Conservation (phyloP, 2,797 vertebrate genomes). For the Arnoldichthys spilopterus region DNA sequence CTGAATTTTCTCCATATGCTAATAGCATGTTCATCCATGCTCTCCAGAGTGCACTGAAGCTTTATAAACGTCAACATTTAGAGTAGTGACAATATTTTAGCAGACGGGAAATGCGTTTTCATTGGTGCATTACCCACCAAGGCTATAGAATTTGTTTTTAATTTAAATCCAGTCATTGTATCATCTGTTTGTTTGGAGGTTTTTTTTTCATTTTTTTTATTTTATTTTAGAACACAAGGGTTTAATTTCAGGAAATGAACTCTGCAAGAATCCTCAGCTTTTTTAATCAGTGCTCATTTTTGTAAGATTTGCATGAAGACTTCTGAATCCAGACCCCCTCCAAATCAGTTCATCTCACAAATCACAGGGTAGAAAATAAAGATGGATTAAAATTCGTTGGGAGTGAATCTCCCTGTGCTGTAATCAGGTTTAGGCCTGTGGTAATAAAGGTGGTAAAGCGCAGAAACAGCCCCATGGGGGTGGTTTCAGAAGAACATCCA, state of each 20-base stretch:
- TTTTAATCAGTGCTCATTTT: slow-evolving; percentile 44
- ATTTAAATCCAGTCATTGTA: slow-evolving; percentile 73
- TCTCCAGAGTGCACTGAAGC: slow-evolving; percentile 22
- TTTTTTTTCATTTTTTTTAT: not conserved
- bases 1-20: slow-evolving; percentile 24
- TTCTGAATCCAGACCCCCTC: slow-evolving; percentile 29
- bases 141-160: slow-evolving; percentile 63
- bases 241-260: slow-evolving; percentile 68
- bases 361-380: slow-evolving; percentile 42
- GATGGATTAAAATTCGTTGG: slow-evolving; percentile 63
- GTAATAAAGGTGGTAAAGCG: slow-evolving; percentile 49
- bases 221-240: slow-evolving; percentile 48
- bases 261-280: slow-evolving; percentile 43
- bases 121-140: slow-evolving; percentile 62
- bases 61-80: slow-evolving; percentile 36
- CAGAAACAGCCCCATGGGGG: slow-evolving; percentile 2
- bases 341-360: slow-evolving; percentile 58
- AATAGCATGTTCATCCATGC: slow-evolving; percentile 44
- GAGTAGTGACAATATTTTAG: slow-evolving; percentile 7
- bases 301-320: slow-evolving; percentile 54
- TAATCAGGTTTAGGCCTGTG: slow-evolving; percentile 59
- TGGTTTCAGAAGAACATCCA: slow-evolving; percentile 21
- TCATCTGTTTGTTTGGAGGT: slow-evolving; percentile 56
- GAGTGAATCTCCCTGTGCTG: slow-evolving; percentile 51
- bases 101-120: slow-evolving; percentile 43